phyloP scores from a whole-genome alignment of 2,888 invertebrate species.

The Platypus cylindrus region DNA sequence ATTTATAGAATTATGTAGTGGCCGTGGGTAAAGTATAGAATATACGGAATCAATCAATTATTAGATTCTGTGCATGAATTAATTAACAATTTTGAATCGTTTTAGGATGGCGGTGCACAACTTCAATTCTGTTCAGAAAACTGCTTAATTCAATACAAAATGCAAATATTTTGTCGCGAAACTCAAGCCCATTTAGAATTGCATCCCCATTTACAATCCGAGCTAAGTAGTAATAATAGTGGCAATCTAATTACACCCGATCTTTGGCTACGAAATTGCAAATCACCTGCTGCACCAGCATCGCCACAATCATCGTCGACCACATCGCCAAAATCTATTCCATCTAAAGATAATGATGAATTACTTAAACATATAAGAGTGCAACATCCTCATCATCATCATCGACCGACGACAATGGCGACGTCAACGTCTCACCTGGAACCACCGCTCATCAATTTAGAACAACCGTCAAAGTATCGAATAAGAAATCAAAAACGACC shows the following conservation, averaged over 20 bases:
- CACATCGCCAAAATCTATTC: constrained; percentile 20
- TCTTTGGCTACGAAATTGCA: constrained; percentile 76
- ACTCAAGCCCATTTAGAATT: constrained; percentile 84
- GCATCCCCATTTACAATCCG: constrained; percentile 55
- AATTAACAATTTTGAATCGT: constrained; percentile 1
- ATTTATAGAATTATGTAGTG: no score
- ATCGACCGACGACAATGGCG: constrained; percentile 21
- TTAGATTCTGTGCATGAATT: no score
- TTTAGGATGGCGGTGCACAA: constrained; percentile 77
- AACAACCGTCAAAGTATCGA: no score
- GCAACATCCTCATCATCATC: no score
- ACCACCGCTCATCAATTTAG: constrained; percentile 51
- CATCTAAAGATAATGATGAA: no score
- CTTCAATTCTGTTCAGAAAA: constrained; percentile 86
- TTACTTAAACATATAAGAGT: no score
- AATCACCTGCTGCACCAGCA: constrained; percentile 29
- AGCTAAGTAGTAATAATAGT: constrained; percentile 19
- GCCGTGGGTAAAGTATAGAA: no score
- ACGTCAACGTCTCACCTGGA: no score
- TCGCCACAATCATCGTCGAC: constrained; percentile 32
- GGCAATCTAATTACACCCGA: constrained; percentile 71
- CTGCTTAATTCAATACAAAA: constrained; percentile 91
- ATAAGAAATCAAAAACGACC: constrained; percentile 8
- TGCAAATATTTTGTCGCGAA: constrained; percentile 92
- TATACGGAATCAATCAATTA: no score